Conservation (phyloP, 1,140 invertebrate species). For the Tetragonula clypearis region DNA sequence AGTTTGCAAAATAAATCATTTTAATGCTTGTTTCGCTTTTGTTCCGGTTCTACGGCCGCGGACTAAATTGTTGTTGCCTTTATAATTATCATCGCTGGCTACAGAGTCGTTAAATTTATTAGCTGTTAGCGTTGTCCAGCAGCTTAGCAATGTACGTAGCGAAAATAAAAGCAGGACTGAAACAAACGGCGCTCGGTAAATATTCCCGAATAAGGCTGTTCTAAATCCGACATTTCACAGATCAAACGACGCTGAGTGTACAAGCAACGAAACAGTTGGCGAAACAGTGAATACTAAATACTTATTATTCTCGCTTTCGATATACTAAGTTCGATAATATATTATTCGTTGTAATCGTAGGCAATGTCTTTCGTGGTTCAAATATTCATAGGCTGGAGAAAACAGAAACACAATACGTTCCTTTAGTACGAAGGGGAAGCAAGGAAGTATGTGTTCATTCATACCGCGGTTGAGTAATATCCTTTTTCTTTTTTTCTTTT, state of each 20-base stretch:
- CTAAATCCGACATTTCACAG: not conserved
- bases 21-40: not conserved
- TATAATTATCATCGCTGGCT: slow-evolving; percentile 17
- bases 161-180: not conserved
- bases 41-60: not conserved
- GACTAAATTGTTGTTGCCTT: not conserved
- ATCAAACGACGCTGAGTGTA: not conserved
- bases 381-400: not conserved
- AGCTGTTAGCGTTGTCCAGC: not conserved
- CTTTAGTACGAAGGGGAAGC: not conserved
- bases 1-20: not conserved
- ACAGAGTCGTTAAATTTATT: slow-evolving; percentile 5
- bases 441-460: slow-evolving; percentile 13
- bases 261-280: not conserved
- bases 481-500: not conserved
- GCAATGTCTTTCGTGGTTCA: not conserved
- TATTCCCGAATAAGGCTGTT: not conserved
- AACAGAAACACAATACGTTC: not conserved
- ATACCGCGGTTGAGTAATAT: not conserved
- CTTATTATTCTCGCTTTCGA: not conserved
- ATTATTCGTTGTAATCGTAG: not conserved
- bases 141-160: not conserved
- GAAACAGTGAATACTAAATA: not conserved
- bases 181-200: not conserved
- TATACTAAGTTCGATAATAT: not conserved